phyloP scores from a whole-genome alignment of 1,140 invertebrate species.

The Cryptotermes secundus region DNA sequence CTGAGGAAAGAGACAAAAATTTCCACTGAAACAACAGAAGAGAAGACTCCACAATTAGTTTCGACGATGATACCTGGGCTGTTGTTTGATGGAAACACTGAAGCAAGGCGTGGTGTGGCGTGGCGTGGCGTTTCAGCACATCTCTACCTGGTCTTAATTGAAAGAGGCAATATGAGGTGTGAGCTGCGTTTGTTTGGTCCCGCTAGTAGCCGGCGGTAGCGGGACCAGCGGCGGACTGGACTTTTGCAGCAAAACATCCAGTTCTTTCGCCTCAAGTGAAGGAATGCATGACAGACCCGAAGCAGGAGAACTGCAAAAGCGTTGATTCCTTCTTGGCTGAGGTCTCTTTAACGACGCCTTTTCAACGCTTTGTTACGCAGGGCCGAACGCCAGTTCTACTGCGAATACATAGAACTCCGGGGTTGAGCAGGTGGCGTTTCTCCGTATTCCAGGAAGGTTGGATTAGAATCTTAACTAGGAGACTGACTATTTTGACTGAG shows the following conservation, averaged over 20 bases:
- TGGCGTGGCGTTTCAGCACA: background rate
- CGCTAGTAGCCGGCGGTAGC: conserved; percentile 2
- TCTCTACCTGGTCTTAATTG: conserved; percentile 12
- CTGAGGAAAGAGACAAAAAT: too few relatives aligned
- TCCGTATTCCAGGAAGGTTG: too few relatives aligned
- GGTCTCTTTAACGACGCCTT: too few relatives aligned
- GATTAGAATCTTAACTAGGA: too few relatives aligned
- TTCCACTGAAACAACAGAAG: background rate
- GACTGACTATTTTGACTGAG: too few relatives aligned
- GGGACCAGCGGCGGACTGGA: background rate
- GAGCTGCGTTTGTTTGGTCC: background rate
- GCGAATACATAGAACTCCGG: too few relatives aligned
- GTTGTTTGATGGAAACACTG: background rate
- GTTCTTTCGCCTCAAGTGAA: background rate
- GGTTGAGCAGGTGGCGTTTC: too few relatives aligned
- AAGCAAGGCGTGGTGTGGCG: background rate
- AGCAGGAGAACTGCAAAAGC: too few relatives aligned
- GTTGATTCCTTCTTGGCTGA: too few relatives aligned
- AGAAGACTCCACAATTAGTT: background rate
- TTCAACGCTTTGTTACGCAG: too few relatives aligned
- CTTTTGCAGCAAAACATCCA: background rate
- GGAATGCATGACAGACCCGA: too few relatives aligned
- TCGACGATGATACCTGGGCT: background rate
- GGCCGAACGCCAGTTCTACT: too few relatives aligned
- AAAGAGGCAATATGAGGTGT: background rate